Base-by-base conservation (phyloP, 2,888 invertebrate genomes). In the Dexiosoma caninum region DNA sequence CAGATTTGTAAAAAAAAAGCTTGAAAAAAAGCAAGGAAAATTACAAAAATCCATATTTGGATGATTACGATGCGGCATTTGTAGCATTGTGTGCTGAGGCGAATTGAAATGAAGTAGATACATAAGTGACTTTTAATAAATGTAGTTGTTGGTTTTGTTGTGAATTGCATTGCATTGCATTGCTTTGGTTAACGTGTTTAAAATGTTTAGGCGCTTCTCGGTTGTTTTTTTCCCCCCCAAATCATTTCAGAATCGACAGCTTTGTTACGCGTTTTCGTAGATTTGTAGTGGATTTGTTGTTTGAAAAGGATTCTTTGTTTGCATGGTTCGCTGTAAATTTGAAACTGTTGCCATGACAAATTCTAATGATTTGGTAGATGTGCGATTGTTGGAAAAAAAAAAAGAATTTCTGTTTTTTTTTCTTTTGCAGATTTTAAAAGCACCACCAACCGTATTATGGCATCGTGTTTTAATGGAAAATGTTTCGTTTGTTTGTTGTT, bases 1-100 rank as follows among this genome's bases (percentile, higher is more conserved):
- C 81, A 81, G 77, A 81, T 77, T 81, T 77, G 77, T 62, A 59
- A 77, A 77, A 75, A 27, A 78, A 75, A 72, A 69, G 67, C 53
- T 69, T 32, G n/a, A n/a, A n/a, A n/a, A n/a, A n/a, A 62, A 35
- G 46, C 10, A 49, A 71, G 37, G 44, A 69, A 76, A 53, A 70
- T 46, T 57, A 21, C 37, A 70, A 70, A 77, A 77, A 40, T 77
- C 81, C 81, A 77, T 81, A 74, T 81, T 81, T 77, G 81, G 81
- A 53, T 74, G 81, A 81, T 77, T 81, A 77, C 81, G 81, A 59
- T 64, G 55, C 64, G 70, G 62, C 7, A 30, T 77, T 70, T 64
- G 57, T 49, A 53, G 21, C 23, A 27, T 60, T 67, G 9, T 59
- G 14, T 5, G 7, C 27, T 51, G 46, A 14, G 19, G 7, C 16